Evolutionary conservation across 2,888 invertebrate species (phyloP).

Genomic region (Cephonodes hylas): DNA sequence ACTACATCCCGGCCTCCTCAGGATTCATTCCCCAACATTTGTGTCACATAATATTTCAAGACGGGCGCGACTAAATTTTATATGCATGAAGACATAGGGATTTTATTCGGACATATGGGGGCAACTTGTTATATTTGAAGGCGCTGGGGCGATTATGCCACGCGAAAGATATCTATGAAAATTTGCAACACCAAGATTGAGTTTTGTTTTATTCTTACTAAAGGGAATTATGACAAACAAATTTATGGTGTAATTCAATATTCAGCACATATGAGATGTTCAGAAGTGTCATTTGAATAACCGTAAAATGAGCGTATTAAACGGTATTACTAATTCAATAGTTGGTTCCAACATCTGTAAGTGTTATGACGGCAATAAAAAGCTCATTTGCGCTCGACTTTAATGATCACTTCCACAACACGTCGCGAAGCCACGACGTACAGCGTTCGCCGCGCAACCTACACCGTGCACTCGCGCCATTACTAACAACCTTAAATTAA

Average conservation of each 20-base stretch:
- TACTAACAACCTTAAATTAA: conserved; percentile 55
- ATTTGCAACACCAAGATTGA: background rate
- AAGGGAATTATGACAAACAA: background rate
- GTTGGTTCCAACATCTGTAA: conserved; percentile 64
- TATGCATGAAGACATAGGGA: conserved; percentile 66
- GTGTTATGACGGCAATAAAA: conserved; percentile 68
- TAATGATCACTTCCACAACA: conserved; percentile 58
- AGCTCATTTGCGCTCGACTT: conserved; percentile 60
- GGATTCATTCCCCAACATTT: conserved; percentile 67
- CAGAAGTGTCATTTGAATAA: conserved; percentile 44
- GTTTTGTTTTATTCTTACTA: background rate
- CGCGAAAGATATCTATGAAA: background rate
- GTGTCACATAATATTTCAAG: conserved; percentile 67
- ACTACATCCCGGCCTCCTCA: conserved; percentile 51
- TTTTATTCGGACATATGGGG: conserved; percentile 60
- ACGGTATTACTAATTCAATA: conserved; percentile 68
- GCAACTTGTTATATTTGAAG: conserved; percentile 45
- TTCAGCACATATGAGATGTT: conserved; percentile 31
- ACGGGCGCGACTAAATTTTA: conserved; percentile 60
- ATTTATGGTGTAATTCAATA: conserved; percentile 16
- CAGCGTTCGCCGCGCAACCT: conserved; percentile 20
- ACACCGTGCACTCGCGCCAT: conserved; percentile 31
- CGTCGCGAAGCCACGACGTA: conserved; percentile 32
- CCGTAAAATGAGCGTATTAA: conserved; percentile 63
- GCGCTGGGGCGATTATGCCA: background rate